Conservation (phyloP, 2,888 invertebrate species). For the Volucella zonaria region DNA sequence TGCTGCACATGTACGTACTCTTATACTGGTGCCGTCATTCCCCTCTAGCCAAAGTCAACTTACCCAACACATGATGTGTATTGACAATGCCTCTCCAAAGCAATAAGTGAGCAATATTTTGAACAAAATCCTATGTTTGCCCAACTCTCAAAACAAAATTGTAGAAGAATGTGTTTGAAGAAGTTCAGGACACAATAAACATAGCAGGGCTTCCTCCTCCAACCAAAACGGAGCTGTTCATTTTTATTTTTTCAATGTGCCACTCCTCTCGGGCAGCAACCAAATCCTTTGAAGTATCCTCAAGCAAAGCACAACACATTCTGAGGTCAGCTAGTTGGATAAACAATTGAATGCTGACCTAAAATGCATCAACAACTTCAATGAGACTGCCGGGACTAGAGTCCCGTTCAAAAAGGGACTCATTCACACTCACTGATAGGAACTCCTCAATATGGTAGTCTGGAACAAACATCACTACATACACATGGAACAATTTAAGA, state of each 20-base stretch:
- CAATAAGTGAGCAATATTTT: constrained; percentile 46
- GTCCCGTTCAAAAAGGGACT: no score
- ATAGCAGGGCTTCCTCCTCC: background rate
- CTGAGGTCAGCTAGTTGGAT: constrained; percentile 42
- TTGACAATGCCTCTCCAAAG: constrained; percentile 40
- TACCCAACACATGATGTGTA: background rate
- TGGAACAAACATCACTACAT: no score
- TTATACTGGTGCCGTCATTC: no score
- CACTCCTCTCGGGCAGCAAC: constrained; percentile 28
- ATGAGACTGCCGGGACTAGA: constrained; percentile 19
- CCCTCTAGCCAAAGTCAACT: no score
- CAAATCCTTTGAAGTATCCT: constrained; percentile 62
- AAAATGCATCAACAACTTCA: constrained; percentile 33
- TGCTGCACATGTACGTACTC: no score
- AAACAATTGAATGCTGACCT: constrained; percentile 31
- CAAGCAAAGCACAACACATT: constrained; percentile 52
- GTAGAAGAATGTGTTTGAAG: constrained; percentile 12
- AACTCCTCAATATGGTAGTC: no score
- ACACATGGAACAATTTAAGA: no score
- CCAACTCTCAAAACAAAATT: constrained; percentile 54
- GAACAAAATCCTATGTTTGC: constrained; percentile 42
- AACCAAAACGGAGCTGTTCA: constrained; percentile 5
- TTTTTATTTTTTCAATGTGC: constrained; percentile 10
- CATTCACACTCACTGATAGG: no score
- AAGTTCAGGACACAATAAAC: background rate